Conservation (phyloP, 23 tunicate genomes). For the Oikopleura albicans region DNA sequence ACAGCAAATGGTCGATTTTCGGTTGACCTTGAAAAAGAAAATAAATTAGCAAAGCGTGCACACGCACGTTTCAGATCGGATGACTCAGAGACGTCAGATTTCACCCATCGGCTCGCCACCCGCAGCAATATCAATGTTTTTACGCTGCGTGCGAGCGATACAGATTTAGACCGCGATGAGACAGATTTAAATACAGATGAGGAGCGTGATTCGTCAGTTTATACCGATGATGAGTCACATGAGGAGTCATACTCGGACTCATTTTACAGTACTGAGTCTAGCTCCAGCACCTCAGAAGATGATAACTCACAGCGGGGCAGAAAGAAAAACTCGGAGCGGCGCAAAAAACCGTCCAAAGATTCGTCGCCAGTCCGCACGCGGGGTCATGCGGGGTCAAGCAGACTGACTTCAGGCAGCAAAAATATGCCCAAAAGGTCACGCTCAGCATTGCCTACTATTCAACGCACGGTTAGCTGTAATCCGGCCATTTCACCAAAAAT, state of each 20-base stretch:
- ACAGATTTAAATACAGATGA: slow-evolving; percentile 5
- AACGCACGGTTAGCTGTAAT: not conserved
- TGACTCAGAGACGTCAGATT: not conserved
- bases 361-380: not conserved
- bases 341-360: not conserved
- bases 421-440: not conserved
- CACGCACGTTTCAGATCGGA: slow-evolving; percentile 13
- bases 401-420: too few species aligned
- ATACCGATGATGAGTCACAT: not conserved
- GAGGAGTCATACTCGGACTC: slow-evolving; percentile 2
- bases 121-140: not conserved
- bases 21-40: slow-evolving; percentile 1
- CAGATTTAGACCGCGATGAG: slow-evolving; percentile 3
- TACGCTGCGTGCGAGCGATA: not conserved
- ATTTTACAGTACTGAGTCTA: not conserved
- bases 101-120: not conserved
- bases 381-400: not conserved
- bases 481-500: not conserved
- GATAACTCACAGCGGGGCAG: not conserved
- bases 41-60: not conserved
- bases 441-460: not conserved
- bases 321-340: not conserved
- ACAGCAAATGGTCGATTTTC: not conserved
- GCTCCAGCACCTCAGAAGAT: not conserved
- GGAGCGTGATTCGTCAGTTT: slow-evolving; percentile 7